Base-by-base conservation (phyloP, 2,888 invertebrate genomes). In the Hirtodrosophila histrioides region DNA sequence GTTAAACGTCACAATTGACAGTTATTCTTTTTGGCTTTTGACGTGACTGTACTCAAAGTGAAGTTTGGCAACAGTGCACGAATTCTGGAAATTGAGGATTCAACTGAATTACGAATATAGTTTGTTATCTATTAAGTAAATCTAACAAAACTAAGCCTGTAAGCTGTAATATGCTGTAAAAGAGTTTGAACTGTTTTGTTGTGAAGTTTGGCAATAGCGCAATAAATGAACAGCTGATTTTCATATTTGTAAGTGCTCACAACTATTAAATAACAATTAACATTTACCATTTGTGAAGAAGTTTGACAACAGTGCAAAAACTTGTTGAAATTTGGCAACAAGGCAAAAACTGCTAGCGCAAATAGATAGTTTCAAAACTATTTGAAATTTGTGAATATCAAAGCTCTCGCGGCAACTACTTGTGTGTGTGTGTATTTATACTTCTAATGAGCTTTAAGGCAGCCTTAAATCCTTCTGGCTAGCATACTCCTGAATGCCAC, bases 391-490 rank as follows among this genome's bases (percentile, higher is more conserved):
- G 39, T 23, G 27, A 8, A 12, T 4, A 57, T 31, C 31, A 31
- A 1, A 31, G 31, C 7, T 27, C 27, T 27, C 27, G 3, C 6
- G 27, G 27, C 27, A 2, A 58, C 23, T 10, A 33, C 17, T 17
- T 17, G 36, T 31, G 12, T 12, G 27, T 17, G 36, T 31, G 12
- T 12, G 27, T 17, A 33, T 24, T 23, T 37, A 12, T 9, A 7
- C 24, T 4, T n/a, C 43, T 55, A 58, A 65, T 65, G 65, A 51
- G 65, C 65, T 58, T 55, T 58, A 55, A 70, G 50, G 39, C 41
- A 12, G 12, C 31, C 35, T 10, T n/a, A 56, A 66, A 67, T 54
- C 50, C 57, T 11, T 39, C 50, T 17, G 41, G 46, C 17, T 40
- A 31, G 57, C 56, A 49, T 6, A 17, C 2, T 17, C 17, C 17